A percentile compares a stretch with the other conserved stretches of the same genome.
phyloP scores from a whole-genome alignment of 1,140 invertebrate genomes.

The Drosophila tsacasi region DNA sequence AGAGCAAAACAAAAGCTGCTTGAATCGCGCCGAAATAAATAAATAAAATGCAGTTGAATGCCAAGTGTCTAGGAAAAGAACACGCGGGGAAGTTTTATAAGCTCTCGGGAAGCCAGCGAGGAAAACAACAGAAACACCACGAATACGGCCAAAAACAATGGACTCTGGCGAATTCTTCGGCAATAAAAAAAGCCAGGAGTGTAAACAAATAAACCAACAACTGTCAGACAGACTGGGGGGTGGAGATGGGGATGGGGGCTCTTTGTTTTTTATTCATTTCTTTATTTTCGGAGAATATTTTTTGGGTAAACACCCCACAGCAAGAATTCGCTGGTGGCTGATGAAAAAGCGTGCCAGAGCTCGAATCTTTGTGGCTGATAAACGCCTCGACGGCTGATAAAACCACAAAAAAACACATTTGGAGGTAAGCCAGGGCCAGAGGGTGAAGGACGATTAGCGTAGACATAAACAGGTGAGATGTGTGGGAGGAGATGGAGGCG shows the following conservation, averaged over 20 bases:
- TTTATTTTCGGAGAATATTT: constrained; percentile 37
- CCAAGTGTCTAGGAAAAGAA: constrained; percentile 34
- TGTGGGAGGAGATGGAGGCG: constrained; percentile 6
- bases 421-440: constrained; percentile 18
- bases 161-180: constrained; percentile 28
- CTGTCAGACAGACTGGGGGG: constrained; percentile 33
- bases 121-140: constrained; percentile 11
- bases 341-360: constrained; percentile 40
- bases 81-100: constrained; percentile 15
- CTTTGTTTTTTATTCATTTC: constrained; percentile 43
- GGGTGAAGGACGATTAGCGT: constrained; percentile 46
- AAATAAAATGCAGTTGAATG: constrained; percentile 48
- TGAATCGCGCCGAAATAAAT: constrained; percentile 34
- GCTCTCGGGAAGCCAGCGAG: not conserved
- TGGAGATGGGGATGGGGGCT: not conserved
- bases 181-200: constrained; percentile 44
- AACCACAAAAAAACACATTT: constrained; percentile 21
- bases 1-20: constrained; percentile 35
- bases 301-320: constrained; percentile 29
- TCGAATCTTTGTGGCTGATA: constrained; percentile 43
- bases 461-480: constrained; percentile 29
- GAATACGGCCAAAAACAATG: constrained; percentile 19
- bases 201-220: constrained; percentile 51
- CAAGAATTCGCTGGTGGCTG: constrained; percentile 12
- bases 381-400: constrained; percentile 36